Evolutionary conservation across 1,140 invertebrate genomes (phyloP), one percentile per base, ranked within the genome.

Genomic region (Gonioctena quinquepunctata): DNA sequence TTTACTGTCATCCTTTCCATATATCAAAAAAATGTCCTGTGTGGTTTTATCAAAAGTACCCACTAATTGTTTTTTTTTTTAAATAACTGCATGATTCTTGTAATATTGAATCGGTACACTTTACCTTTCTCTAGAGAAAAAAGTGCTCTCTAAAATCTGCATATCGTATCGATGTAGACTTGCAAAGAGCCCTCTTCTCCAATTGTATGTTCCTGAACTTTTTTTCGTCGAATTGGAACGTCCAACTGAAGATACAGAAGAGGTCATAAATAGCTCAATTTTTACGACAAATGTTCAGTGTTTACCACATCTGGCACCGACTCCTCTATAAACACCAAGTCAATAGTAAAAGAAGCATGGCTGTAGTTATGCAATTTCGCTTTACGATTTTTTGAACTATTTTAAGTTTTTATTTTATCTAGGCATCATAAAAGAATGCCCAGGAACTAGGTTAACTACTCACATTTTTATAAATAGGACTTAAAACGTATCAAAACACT

Each of bases 361-460:
- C 60, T 42, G 42, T 8, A 19, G 33, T 62, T 62, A 27, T 62
- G 60, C 60, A 62, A 62, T 48, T 62, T 25, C n/a, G 16, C 21
- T 59, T 59, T 59, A 59, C 56, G 56, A 26, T 62, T 42, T 62
- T 62, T 62, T 62, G 60, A 62, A 62, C 60, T 62, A 62, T 62
- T 62, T 48, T 33, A 62, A 62, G 60, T 62, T 48, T 62, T 33
- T 62, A 62, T 62, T 62, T 62, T 62, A 62, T 62, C 60, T 62
- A 21, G 19, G 60, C 60, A 48, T 48, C 60, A 62, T 62, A 62
- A 62, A 62, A 62, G 60, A 62, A 28, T 62, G 16, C 33, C 33
- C 21, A 42, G 60, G 21, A 62, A 62, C 26, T 62, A 62, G 60
- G 60, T 62, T 62, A 62, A 62, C 60, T 62, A 62, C 21, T 62